These are phyloP conservation scores for Malurus alboscapulatus DNA, from an alignment of 2,113 vertebrate species.

Conservation along the genomic window DNA sequence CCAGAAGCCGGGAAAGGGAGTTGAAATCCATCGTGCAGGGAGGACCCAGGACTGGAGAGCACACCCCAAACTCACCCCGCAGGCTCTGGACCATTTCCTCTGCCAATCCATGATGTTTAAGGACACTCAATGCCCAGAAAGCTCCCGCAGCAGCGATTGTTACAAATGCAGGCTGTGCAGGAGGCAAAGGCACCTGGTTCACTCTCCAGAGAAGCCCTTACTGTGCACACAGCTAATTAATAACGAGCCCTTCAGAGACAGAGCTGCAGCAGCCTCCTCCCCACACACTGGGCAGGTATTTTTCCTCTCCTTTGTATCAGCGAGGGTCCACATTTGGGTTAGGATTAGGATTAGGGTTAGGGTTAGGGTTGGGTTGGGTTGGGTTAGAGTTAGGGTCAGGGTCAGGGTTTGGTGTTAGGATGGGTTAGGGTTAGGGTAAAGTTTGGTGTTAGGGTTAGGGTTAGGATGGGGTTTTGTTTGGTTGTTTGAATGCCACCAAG, in stretches of 20 bases:
- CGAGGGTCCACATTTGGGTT: neutral
- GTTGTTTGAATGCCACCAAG: neutral
- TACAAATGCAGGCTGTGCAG: neutral
- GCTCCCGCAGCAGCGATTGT: neutral
- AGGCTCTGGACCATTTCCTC: neutral
- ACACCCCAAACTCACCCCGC: neutral
- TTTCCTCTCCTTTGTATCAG: neutral
- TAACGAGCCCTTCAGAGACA: neutral
- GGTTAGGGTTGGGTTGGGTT: too few species aligned
- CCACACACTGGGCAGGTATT: neutral
- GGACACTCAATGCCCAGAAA: neutral
- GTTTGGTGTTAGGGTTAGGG: too few species aligned
- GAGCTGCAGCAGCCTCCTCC: neutral
- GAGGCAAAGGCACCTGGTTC: neutral
- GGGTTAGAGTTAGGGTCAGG: too few species aligned
- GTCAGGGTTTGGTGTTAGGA: too few species aligned
- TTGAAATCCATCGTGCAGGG: neutral
- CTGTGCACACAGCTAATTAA: slow-evolving; percentile 2
- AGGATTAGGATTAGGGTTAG: too few species aligned
- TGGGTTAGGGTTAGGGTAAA: too few species aligned
- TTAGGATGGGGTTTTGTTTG: neutral
- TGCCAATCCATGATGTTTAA: neutral
- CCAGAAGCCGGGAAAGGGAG: neutral
- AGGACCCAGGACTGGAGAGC: accelerated
- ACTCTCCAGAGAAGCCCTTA: neutral